These are phyloP conservation scores for Nematopogon swammerdamellus DNA, from an alignment of 2,888 invertebrate species.

Conservation along the genomic window DNA sequence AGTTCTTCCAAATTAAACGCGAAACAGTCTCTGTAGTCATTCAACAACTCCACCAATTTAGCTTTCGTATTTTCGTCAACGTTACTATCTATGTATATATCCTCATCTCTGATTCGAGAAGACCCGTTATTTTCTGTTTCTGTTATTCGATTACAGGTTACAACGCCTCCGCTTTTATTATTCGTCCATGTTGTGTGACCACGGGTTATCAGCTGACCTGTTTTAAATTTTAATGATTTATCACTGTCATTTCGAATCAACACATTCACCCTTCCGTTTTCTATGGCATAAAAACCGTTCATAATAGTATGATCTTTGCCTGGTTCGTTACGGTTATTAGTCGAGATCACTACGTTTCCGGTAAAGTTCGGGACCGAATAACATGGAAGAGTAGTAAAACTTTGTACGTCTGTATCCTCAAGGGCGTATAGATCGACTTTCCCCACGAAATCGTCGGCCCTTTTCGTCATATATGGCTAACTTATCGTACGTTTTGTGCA, in stretches of 20 bases:
- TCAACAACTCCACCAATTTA: slow-evolving; percentile 2
- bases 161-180: background rate
- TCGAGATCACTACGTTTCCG: background rate
- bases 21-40: slow-evolving; percentile 8
- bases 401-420: background rate
- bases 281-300: background rate
- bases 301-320: background rate
- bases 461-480: background rate
- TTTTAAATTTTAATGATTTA: background rate
- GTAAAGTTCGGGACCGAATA: background rate
- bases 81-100: background rate
- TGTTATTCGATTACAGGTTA: background rate
- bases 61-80: slow-evolving; percentile 3
- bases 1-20: slow-evolving; percentile 7
- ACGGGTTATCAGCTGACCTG: background rate
- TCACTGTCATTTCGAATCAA: background rate
- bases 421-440: background rate
- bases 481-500: background rate
- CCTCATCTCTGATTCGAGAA: background rate
- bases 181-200: background rate
- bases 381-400: background rate
- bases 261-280: background rate
- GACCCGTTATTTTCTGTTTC: background rate
- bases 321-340: background rate
- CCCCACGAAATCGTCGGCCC: background rate